Evolutionary conservation across 2,113 vertebrate genomes (phyloP), one percentile per base, ranked within the genome.

Genomic region (Spea multiplicata): DNA sequence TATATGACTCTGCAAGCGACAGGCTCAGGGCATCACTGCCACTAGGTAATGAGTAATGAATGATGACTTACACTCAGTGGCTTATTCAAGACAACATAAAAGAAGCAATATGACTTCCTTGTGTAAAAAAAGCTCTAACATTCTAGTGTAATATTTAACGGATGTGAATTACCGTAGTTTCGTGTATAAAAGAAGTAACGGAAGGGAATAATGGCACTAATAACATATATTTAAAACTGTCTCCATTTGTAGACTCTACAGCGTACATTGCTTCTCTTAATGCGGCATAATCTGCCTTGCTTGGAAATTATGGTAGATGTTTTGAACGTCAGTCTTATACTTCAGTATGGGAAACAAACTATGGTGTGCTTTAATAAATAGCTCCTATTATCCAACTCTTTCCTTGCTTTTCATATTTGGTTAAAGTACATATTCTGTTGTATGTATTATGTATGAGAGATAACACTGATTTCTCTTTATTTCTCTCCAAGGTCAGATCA

Each of bases 231-330:
- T 10, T 62, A 61, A 61, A 57, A 61, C 66, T 66, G 55, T 59
- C 55, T 14, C 66, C 75, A 76, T 76, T 66, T 76, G 75, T 78
- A 46, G 17, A 78, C 66, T 62, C 30, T n/a, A 47, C 75, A 10
- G 59, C 46, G 71, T 50, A 78, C 70, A 50, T 13, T 71, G 55
- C 55, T 13, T 62, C 67, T 70, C 45, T 62, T 78, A 78, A 71
- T 64, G 66, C 62, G 67, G 67, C 47, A 61, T 70, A 78, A 78
- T 62, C 71, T 47, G 44, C 62, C 67, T 71, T 62, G 66, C 16
- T 71, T 71, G 52, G 66, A 13, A 71, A 78, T 78, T 71, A 64
- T 62, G 67, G 75, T 55, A 62, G 75, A 78, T 76, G 75, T 78
- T 78, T 45, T 70, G 70, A 70, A 77, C 71, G 61, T 78, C 46